phyloP scores from a whole-genome alignment of 2,888 invertebrate genomes.

The Drosophila planitibia region DNA sequence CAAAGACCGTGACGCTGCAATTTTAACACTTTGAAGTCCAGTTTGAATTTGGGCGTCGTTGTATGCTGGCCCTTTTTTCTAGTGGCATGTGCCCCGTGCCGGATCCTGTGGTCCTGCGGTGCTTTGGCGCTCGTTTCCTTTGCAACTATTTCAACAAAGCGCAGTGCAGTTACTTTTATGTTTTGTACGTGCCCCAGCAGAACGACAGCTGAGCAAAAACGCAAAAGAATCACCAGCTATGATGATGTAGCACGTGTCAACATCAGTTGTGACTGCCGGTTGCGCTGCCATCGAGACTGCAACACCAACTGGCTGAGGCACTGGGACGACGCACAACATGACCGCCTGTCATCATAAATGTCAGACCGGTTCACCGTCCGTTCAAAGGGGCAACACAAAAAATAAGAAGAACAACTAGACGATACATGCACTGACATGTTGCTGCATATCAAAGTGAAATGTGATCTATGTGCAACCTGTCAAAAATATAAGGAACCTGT shows the following conservation, averaged over 20 bases:
- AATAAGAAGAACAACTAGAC: slow-evolving; percentile 20
- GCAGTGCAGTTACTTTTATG: slow-evolving; percentile 80
- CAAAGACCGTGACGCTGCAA: slow-evolving; percentile 64
- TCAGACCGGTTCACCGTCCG: slow-evolving; percentile 44
- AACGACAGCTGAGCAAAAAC: slow-evolving; percentile 61
- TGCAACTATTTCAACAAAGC: slow-evolving; percentile 80
- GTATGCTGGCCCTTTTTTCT: slow-evolving; percentile 39
- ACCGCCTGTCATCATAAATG: slow-evolving; percentile 78
- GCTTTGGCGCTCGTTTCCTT: slow-evolving; percentile 70
- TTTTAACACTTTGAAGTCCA: slow-evolving; percentile 79
- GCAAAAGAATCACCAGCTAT: slow-evolving; percentile 68
- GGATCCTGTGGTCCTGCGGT: slow-evolving; percentile 51
- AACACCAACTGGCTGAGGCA: slow-evolving; percentile 11
- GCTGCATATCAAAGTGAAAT: slow-evolving; percentile 47
- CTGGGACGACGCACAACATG: slow-evolving; percentile 49
- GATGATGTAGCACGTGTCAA: slow-evolving; percentile 81
- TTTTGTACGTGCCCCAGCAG: slow-evolving; percentile 73
- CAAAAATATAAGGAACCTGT: not conserved
- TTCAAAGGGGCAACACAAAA: slow-evolving; percentile 11
- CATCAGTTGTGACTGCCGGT: slow-evolving; percentile 61
- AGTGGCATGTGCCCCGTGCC: slow-evolving; percentile 28
- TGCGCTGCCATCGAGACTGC: not conserved
- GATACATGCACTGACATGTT: slow-evolving; percentile 42
- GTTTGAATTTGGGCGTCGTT: slow-evolving; percentile 70
- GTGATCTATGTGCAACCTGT: not conserved